Evolutionary conservation across 2,797 vertebrate genomes (phyloP).

Genomic region (Galaxias olidus): DNA sequence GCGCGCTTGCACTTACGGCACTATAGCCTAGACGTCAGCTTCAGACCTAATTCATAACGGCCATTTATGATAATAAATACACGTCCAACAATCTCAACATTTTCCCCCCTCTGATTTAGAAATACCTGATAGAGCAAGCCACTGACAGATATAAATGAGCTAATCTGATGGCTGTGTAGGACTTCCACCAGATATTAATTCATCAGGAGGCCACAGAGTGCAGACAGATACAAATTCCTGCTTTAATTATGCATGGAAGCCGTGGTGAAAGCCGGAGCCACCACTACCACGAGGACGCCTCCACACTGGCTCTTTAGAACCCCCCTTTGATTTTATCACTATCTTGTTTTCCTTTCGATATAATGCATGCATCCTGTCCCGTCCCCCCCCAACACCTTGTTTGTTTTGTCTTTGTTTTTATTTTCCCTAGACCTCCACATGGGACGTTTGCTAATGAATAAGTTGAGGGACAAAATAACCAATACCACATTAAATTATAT

Average conservation of each 20-base stretch:
- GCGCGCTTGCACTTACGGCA: constrained; percentile 63
- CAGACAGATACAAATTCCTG: constrained; percentile 80
- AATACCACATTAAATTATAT: constrained; percentile 76
- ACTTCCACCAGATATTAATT: constrained; percentile 80
- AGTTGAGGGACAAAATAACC: constrained; percentile 72
- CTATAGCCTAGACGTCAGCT: constrained; percentile 61
- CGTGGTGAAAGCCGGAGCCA: constrained; percentile 64
- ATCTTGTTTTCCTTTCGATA: constrained; percentile 65
- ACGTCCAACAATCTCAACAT: constrained; percentile 65
- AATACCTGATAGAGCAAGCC: constrained; percentile 78
- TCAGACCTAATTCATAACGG: constrained; percentile 73
- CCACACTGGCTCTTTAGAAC: constrained; percentile 71
- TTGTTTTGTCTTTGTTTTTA: constrained; percentile 27
- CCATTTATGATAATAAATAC: constrained; percentile 78
- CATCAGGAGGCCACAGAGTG: constrained; percentile 76
- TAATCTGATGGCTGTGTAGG: constrained; percentile 78
- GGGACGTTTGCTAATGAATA: constrained; percentile 74
- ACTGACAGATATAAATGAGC: constrained; percentile 80
- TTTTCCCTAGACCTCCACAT: constrained; percentile 52
- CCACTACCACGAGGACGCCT: constrained; percentile 55
- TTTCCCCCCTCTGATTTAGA: constrained; percentile 68
- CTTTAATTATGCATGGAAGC: constrained; percentile 80
- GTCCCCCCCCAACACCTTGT: constrained; percentile 44
- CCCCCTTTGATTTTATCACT: constrained; percentile 61
- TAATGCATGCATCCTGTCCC: constrained; percentile 55